phyloP scores from a whole-genome alignment of 2,797 vertebrate genomes.

The Erpetoichthys calabaricus region DNA sequence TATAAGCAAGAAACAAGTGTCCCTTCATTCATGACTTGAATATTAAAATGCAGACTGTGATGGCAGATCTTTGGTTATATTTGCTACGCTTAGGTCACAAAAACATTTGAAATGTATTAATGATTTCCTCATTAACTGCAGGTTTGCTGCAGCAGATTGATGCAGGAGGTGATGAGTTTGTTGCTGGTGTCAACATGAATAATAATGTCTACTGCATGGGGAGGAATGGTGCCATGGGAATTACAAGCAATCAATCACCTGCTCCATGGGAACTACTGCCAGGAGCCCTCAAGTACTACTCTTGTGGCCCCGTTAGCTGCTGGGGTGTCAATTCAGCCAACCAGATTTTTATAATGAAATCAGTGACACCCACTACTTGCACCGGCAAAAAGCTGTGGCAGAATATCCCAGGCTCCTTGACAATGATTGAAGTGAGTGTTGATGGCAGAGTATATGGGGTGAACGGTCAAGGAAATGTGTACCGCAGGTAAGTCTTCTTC shows the following conservation, averaged over 20 bases:
- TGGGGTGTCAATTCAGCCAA: conserved; percentile 6
- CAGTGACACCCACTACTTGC: background rate
- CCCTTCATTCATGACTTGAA: too few species aligned
- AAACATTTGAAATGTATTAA: too few species aligned
- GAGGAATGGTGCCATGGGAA: background rate
- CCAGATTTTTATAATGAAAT: conserved; percentile 4
- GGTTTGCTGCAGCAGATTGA: conserved; percentile 12
- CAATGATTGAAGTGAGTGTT: too few species aligned
- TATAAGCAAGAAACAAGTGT: too few species aligned
- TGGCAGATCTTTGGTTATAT: too few species aligned
- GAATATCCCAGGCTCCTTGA: too few species aligned
- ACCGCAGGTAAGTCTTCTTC: too few species aligned
- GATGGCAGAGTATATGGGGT: too few species aligned
- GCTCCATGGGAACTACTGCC: background rate
- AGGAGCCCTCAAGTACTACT: conserved; percentile 6
- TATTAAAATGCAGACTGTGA: too few species aligned
- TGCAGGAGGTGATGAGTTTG: background rate
- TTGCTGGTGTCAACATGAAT: background rate
- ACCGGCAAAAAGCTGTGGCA: too few species aligned
- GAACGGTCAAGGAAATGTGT: too few species aligned
- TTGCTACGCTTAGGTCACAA: too few species aligned
- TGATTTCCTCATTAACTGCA: background rate
- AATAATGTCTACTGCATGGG: conserved; percentile 7
- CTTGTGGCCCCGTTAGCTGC: conserved; percentile 6
- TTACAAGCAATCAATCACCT: background rate